These are phyloP conservation scores for Plagodis dolabraria DNA, from an alignment of 2,888 invertebrate genomes.

Conservation along the genomic window DNA sequence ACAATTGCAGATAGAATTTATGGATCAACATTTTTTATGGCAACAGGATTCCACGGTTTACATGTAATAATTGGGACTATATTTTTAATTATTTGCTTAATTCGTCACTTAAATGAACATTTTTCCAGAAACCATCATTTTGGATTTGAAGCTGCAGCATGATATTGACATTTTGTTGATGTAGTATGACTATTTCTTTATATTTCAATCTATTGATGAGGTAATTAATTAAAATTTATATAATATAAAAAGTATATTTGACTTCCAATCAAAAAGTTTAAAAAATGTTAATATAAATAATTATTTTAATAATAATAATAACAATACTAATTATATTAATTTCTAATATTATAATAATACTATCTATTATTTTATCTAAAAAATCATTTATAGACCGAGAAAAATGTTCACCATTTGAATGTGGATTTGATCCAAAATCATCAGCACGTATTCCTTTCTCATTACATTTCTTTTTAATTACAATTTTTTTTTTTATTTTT, in stretches of 20 bases:
- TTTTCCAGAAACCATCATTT: constrained; percentile 51
- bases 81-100: constrained; percentile 59
- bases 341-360: constrained; percentile 74
- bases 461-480: constrained; percentile 87
- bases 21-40: constrained; percentile 1
- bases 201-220: constrained; percentile 85
- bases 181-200: too few species aligned
- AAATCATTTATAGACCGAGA: constrained; percentile 85
- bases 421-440: constrained; percentile 72
- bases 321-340: constrained; percentile 66
- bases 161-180: constrained; percentile 71
- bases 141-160: constrained; percentile 63
- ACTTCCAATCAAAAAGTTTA: constrained; percentile 78
- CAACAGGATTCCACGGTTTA: constrained; percentile 80
- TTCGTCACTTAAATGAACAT: constrained; percentile 61
- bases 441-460: constrained; percentile 70
- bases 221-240: constrained; percentile 82
- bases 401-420: constrained; percentile 87
- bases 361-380: constrained; percentile 82
- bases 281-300: constrained; percentile 86
- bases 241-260: too few species aligned
- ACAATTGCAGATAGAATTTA: constrained; percentile 1
- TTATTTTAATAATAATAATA: constrained; percentile 64
- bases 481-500: constrained; percentile 89
- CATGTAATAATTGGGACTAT: constrained; percentile 87